phyloP scores from a whole-genome alignment of 2,888 invertebrate species.

The Candidula unifasciata region DNA sequence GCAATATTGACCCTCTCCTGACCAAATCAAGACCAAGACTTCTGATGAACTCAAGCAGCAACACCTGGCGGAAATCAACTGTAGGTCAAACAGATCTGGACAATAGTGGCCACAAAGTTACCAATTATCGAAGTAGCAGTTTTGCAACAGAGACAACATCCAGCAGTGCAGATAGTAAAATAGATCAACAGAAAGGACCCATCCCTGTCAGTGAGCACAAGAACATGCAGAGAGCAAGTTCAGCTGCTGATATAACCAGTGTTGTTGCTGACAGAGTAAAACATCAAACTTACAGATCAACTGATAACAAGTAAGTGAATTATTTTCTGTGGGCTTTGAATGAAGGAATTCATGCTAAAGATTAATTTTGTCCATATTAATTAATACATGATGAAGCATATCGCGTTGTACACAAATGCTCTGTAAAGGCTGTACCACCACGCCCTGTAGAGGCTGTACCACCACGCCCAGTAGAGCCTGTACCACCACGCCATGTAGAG shows the following conservation, averaged over 20 bases:
- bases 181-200: constrained; percentile 9
- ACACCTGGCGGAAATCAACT: constrained; percentile 1
- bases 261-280: not conserved
- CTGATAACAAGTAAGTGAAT: not conserved
- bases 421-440: too few species aligned
- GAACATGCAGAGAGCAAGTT: not conserved
- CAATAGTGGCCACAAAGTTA: not conserved
- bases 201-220: not conserved
- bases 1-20: constrained; percentile 35
- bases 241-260: not conserved
- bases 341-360: not conserved
- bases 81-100: not conserved
- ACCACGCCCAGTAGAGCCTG: too few species aligned
- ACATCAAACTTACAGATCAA: not conserved
- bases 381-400: not conserved
- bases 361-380: not conserved
- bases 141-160: not conserved
- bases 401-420: not conserved
- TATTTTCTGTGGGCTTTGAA: not conserved
- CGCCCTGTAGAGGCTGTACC: too few species aligned
- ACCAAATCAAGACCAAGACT: constrained; percentile 29
- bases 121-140: not conserved
- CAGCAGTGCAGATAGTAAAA: not conserved
- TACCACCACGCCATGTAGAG: too few species aligned
- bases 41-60: constrained; percentile 22